A percentile compares a stretch with the other conserved stretches of the same genome.
Evolutionary conservation across 2,888 invertebrate species (phyloP).

Genomic region (Sminthurides aquaticus): DNA sequence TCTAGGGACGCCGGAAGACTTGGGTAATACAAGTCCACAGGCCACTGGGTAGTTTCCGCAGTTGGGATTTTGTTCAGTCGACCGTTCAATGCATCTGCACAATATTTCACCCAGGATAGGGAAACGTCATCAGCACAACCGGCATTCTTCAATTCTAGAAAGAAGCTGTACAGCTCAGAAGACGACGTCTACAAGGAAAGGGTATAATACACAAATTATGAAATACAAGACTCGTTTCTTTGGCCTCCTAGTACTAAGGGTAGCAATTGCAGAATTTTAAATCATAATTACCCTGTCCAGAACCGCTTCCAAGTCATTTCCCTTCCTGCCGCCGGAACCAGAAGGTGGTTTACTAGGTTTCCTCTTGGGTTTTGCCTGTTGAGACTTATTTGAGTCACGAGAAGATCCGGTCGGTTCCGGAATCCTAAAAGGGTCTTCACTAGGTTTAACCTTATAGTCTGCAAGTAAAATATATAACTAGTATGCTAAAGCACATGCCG

Average conservation of each 20-base stretch:
- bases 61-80: constrained; percentile 31
- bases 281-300: constrained; percentile 14
- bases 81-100: constrained; percentile 41
- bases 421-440: constrained; percentile 8
- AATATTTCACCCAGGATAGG: constrained; percentile 43
- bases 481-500: background rate
- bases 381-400: background rate
- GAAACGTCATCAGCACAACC: constrained; percentile 38
- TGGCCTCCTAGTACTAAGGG: too few relatives aligned
- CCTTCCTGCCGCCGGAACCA: background rate
- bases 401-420: constrained; percentile 8
- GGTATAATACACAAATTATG: too few relatives aligned
- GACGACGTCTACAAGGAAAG: constrained; percentile 29
- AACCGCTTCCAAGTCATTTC: constrained; percentile 17
- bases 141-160: constrained; percentile 35
- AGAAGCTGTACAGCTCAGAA: constrained; percentile 32
- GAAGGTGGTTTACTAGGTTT: constrained; percentile 11
- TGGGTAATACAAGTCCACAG: constrained; percentile 40
- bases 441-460: constrained; percentile 16
- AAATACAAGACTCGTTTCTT: too few relatives aligned
- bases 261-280: background rate
- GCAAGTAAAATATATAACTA: background rate
- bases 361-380: background rate
- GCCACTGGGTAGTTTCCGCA: constrained; percentile 36
- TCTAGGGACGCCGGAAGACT: constrained; percentile 32